Conservation (phyloP, 2,888 invertebrate genomes). For the Conistra vaccinii region DNA sequence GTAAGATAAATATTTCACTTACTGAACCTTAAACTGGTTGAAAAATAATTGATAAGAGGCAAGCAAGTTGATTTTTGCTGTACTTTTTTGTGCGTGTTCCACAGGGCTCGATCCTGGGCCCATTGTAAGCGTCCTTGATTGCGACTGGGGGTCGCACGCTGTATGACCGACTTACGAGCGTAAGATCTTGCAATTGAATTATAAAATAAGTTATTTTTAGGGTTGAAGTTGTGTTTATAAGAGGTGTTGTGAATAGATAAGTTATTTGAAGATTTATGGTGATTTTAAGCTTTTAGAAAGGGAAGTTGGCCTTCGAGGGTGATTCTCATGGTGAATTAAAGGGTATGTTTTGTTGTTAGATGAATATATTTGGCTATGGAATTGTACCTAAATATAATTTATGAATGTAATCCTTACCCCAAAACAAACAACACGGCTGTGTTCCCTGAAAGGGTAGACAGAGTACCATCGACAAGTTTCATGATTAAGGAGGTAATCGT, state of each 20-base stretch:
- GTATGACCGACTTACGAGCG: constrained; percentile 62
- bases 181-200: constrained; percentile 38
- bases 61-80: constrained; percentile 69
- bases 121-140: constrained; percentile 65
- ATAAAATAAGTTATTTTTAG: constrained; percentile 45
- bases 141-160: constrained; percentile 52
- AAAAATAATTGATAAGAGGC: constrained; percentile 77
- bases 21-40: constrained; percentile 72
- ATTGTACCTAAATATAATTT: neutral
- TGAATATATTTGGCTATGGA: neutral
- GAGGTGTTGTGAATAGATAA: constrained; percentile 34
- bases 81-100: constrained; percentile 65
- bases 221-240: constrained; percentile 23
- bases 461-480: neutral
- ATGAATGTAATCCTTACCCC: neutral
- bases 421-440: neutral
- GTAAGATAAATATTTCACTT: constrained; percentile 63
- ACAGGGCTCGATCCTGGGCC: constrained; percentile 63
- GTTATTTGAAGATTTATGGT: constrained; percentile 46
- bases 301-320: constrained; percentile 30
- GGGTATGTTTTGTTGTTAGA: constrained; percentile 13
- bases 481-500: neutral
- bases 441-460: neutral
- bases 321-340: constrained; percentile 22
- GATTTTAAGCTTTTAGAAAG: constrained; percentile 14